Evolutionary conservation across 1,140 invertebrate species (phyloP), one percentile per base, ranked within the genome.

Genomic region (Tenebrio molitor): DNA sequence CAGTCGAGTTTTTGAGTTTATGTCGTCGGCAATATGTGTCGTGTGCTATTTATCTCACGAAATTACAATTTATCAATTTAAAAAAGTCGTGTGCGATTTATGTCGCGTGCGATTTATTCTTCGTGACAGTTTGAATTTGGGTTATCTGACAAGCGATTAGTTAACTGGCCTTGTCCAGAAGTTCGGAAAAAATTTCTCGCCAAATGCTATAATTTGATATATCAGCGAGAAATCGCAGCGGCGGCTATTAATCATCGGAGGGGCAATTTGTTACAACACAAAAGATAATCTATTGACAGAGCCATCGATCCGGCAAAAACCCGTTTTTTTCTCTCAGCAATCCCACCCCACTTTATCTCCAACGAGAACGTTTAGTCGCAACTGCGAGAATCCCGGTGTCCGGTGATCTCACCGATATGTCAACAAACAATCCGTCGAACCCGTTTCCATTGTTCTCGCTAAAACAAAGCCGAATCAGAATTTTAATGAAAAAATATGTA

Each of bases 401-500:
- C 29, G 10, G 4, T 33, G 29, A n/a, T n/a, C n/a, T n/a, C n/a
- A n/a, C n/a, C 29, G 29, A 33, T 33, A 33, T 33, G 29, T 50
- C 44, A 50, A 50, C 44, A 50, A 50, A 50, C 44, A 19, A 50
- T n/a, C n/a, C n/a, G n/a, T n/a, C n/a, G n/a, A 50, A 29, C 3
- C 8, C 25, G 25, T 29, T 29, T 29, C 17, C 15, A 42, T 42
- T 16, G 41, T 16, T 12, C 10, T 0, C 5, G 41, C 17, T 42
- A 16, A 42, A 42, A 42, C 44, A 21, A 50, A 21, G 17, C 44
- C 41, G 8, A 50, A 50, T 50, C 44, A 50, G 17, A 50, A 50
- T 50, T 50, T 50, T 50, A 50, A 50, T 50, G 44, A 50, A 50
- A 50, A 50, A 50, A 50, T 21, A 50, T 44, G 12, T 44, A 44